Base-by-base conservation (phyloP, 2,888 invertebrate genomes). In the Polylopha cassiicola region DNA sequence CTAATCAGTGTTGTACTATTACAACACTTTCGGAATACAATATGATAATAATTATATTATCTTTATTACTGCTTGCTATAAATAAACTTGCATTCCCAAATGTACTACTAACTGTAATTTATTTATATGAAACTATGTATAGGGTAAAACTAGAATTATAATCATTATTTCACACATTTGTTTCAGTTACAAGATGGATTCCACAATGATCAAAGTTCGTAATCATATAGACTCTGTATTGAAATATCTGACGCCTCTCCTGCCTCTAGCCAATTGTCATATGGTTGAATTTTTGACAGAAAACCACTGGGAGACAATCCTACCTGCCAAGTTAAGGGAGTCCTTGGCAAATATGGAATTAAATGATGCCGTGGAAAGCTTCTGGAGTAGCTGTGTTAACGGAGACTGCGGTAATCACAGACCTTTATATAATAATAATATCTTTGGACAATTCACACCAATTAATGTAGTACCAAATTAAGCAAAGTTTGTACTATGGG, bases 211-310 rank as follows among this genome's bases (percentile, higher is more conserved):
- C 1, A 68, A 54, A 46, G 45, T 84, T 0, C 58, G 50, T 4
- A 47, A 61, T 26, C 76, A 86, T 30, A 63, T 90, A 14, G 87
- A 89, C 37, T 61, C 69, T 2, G 71, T 89, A 6, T 61, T 89
- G 0, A 56, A 66, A 6, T 92, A 88, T 67, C 65, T 94, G 10
- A 73, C 85, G 10, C 89, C 89, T 0, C 74, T 89, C 23, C 70
- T 90, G 45, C 84, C 88, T 0, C 70, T 95, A 15, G 88, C 90
- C 0, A 92, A 94, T 65, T 91, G 92, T 50, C 95, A 95, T 64
- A 91, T 94, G 89, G 93, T 84, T 0, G 82, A 84, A 44, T 81
- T 81, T 39, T 50, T 94, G 27, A 91, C 91, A 0, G 78, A 90
- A 5, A 74, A 88, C 26, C 88, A 91, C 38, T 94, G 92, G 91